Evolutionary conservation across 1,140 invertebrate species (phyloP).

Genomic region (Ceratina australensis): DNA sequence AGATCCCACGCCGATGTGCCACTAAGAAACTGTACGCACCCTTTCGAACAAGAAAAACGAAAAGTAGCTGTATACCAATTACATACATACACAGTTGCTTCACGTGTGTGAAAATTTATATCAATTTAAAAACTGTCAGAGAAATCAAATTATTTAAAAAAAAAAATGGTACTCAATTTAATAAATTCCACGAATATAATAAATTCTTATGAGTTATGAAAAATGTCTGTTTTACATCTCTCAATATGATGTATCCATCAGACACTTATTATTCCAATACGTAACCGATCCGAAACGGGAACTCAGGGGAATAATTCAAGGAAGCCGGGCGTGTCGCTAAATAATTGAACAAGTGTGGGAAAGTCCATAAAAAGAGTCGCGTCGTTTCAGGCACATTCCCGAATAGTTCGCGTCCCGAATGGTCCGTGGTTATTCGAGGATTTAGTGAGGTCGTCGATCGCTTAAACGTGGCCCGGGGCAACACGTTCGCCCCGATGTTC

Average conservation of each 20-base stretch:
- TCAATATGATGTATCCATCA: neutral
- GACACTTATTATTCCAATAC: no score
- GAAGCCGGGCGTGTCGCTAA: no score
- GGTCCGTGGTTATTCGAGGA: slow-evolving; percentile 25
- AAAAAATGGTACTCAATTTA: neutral
- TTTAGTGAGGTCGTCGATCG: slow-evolving; percentile 50
- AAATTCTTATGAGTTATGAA: no score
- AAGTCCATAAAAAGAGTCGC: slow-evolving; percentile 3
- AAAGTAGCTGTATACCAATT: neutral
- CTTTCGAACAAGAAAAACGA: neutral
- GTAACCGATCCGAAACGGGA: neutral
- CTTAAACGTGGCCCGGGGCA: slow-evolving; percentile 18
- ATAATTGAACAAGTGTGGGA: neutral
- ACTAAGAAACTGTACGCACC: slow-evolving; percentile 8
- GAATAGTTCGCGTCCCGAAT: neutral
- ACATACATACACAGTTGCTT: no score
- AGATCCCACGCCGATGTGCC: neutral
- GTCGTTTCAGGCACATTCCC: neutral
- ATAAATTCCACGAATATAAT: no score
- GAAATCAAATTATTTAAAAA: slow-evolving; percentile 4
- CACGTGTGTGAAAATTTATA: no score
- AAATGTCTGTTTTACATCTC: no score
- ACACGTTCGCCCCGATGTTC: slow-evolving; percentile 46
- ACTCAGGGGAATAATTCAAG: neutral
- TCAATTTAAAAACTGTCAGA: no score